Conservation (phyloP, 2,888 invertebrate genomes). For the Folsomia manolachei region DNA sequence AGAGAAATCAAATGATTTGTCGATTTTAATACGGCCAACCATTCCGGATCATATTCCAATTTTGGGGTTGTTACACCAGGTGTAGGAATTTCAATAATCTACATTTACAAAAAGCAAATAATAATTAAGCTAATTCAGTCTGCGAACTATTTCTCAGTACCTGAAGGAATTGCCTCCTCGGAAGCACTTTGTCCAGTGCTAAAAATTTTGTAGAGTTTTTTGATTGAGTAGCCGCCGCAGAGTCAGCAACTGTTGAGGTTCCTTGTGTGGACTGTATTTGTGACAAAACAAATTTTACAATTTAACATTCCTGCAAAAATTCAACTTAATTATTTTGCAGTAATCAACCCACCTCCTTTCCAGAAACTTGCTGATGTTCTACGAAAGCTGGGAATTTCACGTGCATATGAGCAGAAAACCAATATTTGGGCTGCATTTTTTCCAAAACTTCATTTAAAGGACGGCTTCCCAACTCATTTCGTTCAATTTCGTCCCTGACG, state of each 20-base stretch:
- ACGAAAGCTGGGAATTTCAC: conserved; percentile 90
- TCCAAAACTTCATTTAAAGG: conserved; percentile 79
- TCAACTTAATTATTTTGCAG: neutral
- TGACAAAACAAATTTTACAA: too few species aligned
- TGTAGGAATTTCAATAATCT: conserved; percentile 45
- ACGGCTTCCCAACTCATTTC: conserved; percentile 79
- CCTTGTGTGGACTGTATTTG: too few species aligned
- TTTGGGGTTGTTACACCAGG: conserved; percentile 15
- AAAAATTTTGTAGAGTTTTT: conserved; percentile 86
- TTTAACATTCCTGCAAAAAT: too few species aligned
- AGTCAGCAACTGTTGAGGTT: too few species aligned
- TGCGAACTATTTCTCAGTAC: too few species aligned
- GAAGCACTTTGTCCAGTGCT: conserved; percentile 94
- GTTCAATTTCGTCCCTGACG: conserved; percentile 76
- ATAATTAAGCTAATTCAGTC: neutral
- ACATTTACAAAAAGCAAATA: neutral
- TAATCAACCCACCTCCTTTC: neutral
- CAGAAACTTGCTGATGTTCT: conserved; percentile 65
- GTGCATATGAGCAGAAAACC: conserved; percentile 98
- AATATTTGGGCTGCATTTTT: conserved; percentile 77
- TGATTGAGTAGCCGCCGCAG: neutral
- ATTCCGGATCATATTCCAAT: conserved; percentile 83
- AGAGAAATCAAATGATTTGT: conserved; percentile 85
- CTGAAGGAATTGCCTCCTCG: conserved; percentile 83
- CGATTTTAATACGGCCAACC: conserved; percentile 80